Percentiles rank a stretch among this genome's conserved stretches.
These are phyloP conservation scores for Ciconia nigra DNA, from an alignment of 2,797 vertebrate genomes.

Conservation along the genomic window DNA sequence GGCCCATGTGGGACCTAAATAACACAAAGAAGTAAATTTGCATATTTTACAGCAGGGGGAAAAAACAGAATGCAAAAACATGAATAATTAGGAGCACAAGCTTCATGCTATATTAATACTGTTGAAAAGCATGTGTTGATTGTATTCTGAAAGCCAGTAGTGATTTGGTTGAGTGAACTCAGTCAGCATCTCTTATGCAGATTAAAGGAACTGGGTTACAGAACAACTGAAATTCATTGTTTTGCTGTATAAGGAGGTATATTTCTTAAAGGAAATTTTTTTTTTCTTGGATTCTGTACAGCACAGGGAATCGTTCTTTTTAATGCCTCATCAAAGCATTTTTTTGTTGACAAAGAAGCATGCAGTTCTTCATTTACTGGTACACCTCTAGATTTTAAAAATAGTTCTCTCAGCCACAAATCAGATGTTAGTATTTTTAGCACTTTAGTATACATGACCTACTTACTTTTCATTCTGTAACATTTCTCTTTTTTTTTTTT, in stretches of 20 bases:
- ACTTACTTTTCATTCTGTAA: background rate
- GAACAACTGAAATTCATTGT: conserved; percentile 63
- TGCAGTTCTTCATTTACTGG: background rate
- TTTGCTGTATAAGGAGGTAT: conserved; percentile 44
- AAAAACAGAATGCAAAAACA: conserved; percentile 65
- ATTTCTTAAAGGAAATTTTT: conserved; percentile 37
- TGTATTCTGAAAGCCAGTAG: conserved; percentile 59
- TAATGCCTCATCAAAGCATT: background rate
- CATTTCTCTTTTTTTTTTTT: background rate
- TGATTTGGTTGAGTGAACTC: conserved; percentile 68
- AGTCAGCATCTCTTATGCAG: conserved; percentile 64
- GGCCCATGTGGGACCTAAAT: conserved; percentile 56
- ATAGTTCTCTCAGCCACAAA: background rate
- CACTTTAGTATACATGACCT: conserved; percentile 5
- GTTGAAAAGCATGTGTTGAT: conserved; percentile 67
- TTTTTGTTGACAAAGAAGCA: background rate
- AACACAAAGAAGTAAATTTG: conserved; percentile 71
- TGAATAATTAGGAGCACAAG: conserved; percentile 65
- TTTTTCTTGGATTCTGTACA: background rate
- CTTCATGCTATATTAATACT: conserved; percentile 70
- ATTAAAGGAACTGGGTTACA: conserved; percentile 69
- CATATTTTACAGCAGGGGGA: conserved; percentile 70
- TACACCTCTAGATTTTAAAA: conserved; percentile 1
- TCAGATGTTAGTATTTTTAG: conserved; percentile 5
- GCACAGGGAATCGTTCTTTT: background rate